Conservation (phyloP, 2,113 vertebrate genomes). For the Dicrurus megarhynchus region DNA sequence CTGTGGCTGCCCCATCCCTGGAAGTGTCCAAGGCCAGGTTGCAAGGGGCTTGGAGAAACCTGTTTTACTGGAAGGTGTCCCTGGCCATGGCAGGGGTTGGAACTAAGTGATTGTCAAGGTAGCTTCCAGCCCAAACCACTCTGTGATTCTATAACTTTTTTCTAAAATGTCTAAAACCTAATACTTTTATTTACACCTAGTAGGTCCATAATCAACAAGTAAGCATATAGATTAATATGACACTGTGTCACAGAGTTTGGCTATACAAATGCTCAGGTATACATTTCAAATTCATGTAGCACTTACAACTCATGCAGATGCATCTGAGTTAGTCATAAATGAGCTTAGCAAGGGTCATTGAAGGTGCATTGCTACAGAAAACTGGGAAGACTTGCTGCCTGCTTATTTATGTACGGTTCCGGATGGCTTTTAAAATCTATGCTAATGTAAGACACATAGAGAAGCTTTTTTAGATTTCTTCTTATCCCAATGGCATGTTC, state of each 20-base stretch:
- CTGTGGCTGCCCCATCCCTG: background rate
- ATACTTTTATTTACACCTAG: background rate
- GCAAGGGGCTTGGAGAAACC: accelerated
- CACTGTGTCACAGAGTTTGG: background rate
- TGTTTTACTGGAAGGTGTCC: accelerated
- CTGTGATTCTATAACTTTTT: background rate
- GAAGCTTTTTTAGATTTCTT: background rate
- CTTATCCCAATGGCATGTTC: background rate
- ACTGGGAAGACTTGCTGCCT: background rate
- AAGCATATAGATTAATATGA: background rate
- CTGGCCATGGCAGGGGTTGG: background rate
- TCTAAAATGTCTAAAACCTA: background rate
- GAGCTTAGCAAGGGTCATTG: background rate
- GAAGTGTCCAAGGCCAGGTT: accelerated
- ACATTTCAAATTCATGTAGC: background rate
- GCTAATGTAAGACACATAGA: background rate
- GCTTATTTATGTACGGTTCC: background rate
- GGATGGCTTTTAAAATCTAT: background rate
- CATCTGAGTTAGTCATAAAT: background rate
- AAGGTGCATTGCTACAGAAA: background rate
- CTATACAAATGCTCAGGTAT: background rate
- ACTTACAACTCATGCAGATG: background rate
- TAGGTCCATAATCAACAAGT: background rate
- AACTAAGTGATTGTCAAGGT: background rate
- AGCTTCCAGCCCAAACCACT: background rate